Evolutionary conservation across 2,797 vertebrate species (phyloP), one percentile per base, ranked within the genome.

Genomic region (Sphenodon punctatus): DNA sequence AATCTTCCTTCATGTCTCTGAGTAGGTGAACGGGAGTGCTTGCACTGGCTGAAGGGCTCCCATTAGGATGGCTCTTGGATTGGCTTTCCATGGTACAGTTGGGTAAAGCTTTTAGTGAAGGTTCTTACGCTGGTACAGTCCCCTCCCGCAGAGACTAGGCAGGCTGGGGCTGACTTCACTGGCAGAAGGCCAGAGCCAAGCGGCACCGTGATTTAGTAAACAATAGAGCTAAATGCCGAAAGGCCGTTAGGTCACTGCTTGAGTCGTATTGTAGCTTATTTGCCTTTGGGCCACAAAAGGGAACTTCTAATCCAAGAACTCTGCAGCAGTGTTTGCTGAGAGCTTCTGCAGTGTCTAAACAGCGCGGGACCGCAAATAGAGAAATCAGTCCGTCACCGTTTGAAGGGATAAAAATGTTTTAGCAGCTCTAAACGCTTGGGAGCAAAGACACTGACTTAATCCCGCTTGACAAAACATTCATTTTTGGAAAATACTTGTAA

Each of bases 291-390:
- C 85, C 87, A 68, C 86, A 89, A 70, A 90, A 87, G 82, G 81
- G 77, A 86, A 80, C 86, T 77, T 83, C 81, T 88, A 85, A 87
- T 84, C 85, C 85, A 88, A 75, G 78, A 87, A 67, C 60, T 60
- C 56, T 80, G 88, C 77, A 67, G 90, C 89, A 89, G 89, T 88
- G 88, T 91, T 93, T 91, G 86, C 67, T 56, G 55, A 85, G 87
- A 67, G 49, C 87, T 79, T 90, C 60, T 89, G 22, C 30, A 75
- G 32, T 2, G 70, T 84, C 90, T 85, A 88, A 92, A 92, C 89
- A 93, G 80, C 80, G 84, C n/a, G n/a, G n/a, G n/a, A n/a, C n/a
- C n/a, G n/a, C n/a, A n/a, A n/a, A n/a, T n/a, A n/a, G n/a, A 32
- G 23, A 10, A 34, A 41, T 32, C 32, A 25, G 10, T 22, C 20